A percentile compares a stretch with the other conserved stretches of the same genome.
Evolutionary conservation across 2,113 vertebrate species (phyloP).

Genomic region (Salvelinus alpinus): DNA sequence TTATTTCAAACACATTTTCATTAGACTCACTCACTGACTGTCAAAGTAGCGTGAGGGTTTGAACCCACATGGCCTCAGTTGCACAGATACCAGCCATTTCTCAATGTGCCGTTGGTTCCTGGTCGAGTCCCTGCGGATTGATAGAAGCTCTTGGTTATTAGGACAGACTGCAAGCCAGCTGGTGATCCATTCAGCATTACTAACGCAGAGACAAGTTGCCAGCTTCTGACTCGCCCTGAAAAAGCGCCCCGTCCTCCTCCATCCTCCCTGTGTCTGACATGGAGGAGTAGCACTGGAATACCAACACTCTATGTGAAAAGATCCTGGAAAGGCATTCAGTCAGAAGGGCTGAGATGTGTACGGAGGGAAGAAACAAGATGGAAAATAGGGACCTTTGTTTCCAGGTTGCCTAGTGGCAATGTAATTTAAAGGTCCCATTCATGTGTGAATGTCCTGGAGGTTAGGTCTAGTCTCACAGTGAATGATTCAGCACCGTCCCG

Average conservation of each 20-base stretch:
- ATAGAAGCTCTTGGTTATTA: slow-evolving; percentile 14
- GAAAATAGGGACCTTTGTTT: slow-evolving; percentile 15
- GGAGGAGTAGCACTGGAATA: slow-evolving; percentile 41
- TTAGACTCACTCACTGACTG: too few species aligned
- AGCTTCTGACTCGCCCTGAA: too few species aligned
- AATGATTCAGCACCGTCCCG: slow-evolving; percentile 36
- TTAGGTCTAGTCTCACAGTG: slow-evolving; percentile 29
- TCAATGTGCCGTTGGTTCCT: neutral
- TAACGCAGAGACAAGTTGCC: neutral
- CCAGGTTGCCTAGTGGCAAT: slow-evolving; percentile 5
- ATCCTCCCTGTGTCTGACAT: slow-evolving; percentile 16
- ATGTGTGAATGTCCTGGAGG: slow-evolving; percentile 36
- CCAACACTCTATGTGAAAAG: slow-evolving; percentile 43
- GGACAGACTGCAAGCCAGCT: slow-evolving; percentile 33
- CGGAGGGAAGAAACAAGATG: slow-evolving; percentile 20
- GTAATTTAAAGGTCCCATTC: slow-evolving; percentile 41
- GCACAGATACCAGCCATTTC: slow-evolving; percentile 1
- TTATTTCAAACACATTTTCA: too few species aligned
- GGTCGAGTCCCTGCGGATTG: slow-evolving; percentile 1
- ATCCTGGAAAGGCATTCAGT: slow-evolving; percentile 31
- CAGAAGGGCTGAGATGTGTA: slow-evolving; percentile 19
- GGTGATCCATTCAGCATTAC: slow-evolving; percentile 22
- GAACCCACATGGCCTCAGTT: neutral
- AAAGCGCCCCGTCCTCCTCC: too few species aligned
- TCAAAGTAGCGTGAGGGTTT: neutral